Base-by-base conservation (phyloP, 2,888 invertebrate species). In the Drosophila mulleri region DNA sequence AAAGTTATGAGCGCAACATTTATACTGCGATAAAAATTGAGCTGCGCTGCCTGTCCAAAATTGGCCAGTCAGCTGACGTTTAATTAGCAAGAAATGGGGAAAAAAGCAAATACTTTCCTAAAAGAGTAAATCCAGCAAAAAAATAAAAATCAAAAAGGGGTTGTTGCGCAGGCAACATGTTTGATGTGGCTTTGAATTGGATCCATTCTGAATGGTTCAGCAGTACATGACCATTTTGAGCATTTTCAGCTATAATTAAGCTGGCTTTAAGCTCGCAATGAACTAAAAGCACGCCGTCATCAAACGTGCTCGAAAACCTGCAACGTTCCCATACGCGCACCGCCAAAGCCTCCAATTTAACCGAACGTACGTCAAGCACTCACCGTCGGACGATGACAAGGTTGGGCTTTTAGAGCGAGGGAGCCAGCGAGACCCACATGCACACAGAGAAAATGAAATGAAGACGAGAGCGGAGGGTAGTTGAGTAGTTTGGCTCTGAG, bases 171-270 rank as follows among this genome's bases (percentile, higher is more conserved):
- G 56, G 62, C 83, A 45, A 23, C 45, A 45, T 26, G 45, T 83
- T 83, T 84, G 88, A 89, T 88, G 89, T 89, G 89, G 89, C 62
- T 80, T 72, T 53, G 64, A 54, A 66, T 61, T 58, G 35, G 6
- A 9, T 8, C 45, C n/a, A 45, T 41, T 29, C 32, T 41, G 32
- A 50, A 50, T 32, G 65, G 41, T 42, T 50, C n/a, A 20, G 39
- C 4, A 11, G 32, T 23, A 41, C 35, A 67, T 41, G 58, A 47
- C 57, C 52, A 54, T 64, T 71, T 59, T 16, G 23, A 53, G 32
- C 57, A 47, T 42, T 76, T 79, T 62, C 20, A 42, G 71, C 62
- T 35, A 63, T 84, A 89, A 89, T 83, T 89, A 84, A 57, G 14
- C 54, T 29, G 44, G 72, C 80, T 82, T 89, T 61, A 89, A 78